Evolutionary conservation across 2,113 vertebrate genomes (phyloP), one percentile per base, ranked within the genome.

Genomic region (Gasterosteus aculeatus): DNA sequence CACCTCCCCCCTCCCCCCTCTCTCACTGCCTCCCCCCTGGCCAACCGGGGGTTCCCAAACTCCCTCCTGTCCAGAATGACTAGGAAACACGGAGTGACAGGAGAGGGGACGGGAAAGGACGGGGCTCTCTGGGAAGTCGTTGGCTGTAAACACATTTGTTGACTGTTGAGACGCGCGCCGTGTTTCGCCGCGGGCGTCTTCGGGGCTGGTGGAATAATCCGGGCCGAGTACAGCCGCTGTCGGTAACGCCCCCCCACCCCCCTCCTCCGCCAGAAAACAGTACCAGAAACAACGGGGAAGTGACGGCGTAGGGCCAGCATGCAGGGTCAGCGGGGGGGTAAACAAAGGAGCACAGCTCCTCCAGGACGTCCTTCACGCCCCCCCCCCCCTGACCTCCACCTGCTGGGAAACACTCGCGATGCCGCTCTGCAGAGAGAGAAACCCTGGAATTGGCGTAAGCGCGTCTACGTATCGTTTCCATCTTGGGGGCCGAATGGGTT

Each of bases 101-200:
- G 63, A n/a, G n/a, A 65, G 44, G 66, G 38, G 39, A 3, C 41
- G 39, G 60, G 26, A 31, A 33, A 38, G 35, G 35, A 38, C 35
- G 35, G 35, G 35, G 64, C 57, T 87, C 35, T 82, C 65, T 64
- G 58, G 68, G 74, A 84, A 85, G 41, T 2, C 4, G 83, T 87
- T 91, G 85, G 60, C 78, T 80, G 83, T 85, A 88, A 92, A 91
- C 87, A 80, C 12, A 33, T 18, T n/a, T 86, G 88, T 88, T 92
- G 84, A 87, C 83, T 78, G 78, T 91, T 84, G 31, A 65, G 80
- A 85, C 64, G 51, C 31, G 69, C 67, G n/a, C 26, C 1, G 16
- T 59, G 72, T 84, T 81, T 78, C 49, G 56, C 65, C 70, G 18
- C 46, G 63, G 31, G 70, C 66, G 42, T 58, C 44, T 64, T 76